These are phyloP conservation scores for Drymodes brunneopygia DNA, from an alignment of 2,113 vertebrate genomes.

Conservation along the genomic window DNA sequence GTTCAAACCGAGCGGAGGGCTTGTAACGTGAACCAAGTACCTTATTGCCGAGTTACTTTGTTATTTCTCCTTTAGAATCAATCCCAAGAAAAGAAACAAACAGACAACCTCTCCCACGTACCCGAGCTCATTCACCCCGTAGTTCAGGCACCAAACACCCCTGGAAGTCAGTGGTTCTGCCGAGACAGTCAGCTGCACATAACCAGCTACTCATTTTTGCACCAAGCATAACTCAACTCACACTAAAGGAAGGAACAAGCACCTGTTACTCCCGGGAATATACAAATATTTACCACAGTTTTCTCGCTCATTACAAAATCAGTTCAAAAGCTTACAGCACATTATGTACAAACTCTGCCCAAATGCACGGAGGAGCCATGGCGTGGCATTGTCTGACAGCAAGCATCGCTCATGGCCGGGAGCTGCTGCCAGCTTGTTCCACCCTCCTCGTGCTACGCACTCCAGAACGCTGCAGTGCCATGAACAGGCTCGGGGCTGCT, in stretches of 20 bases:
- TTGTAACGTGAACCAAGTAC: slow-evolving; percentile 54
- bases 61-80: slow-evolving; percentile 44
- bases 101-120: slow-evolving; percentile 11
- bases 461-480: neutral
- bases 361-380: neutral
- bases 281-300: slow-evolving; percentile 84
- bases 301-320: slow-evolving; percentile 72
- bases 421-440: neutral
- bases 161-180: slow-evolving; percentile 82
- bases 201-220: slow-evolving; percentile 76
- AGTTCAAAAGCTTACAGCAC: slow-evolving; percentile 77
- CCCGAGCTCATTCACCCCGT: slow-evolving; percentile 53
- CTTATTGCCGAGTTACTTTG: slow-evolving; percentile 30
- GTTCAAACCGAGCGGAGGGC: slow-evolving; percentile 30
- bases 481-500: neutral
- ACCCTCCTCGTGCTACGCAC: neutral
- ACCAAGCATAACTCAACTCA: slow-evolving; percentile 67
- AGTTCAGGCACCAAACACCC: slow-evolving; percentile 55
- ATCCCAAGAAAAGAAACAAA: neutral
- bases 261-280: slow-evolving; percentile 76
- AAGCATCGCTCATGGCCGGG: neutral
- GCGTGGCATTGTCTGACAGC: neutral
- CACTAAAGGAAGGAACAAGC: slow-evolving; percentile 61
- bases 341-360: slow-evolving; percentile 78
- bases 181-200: slow-evolving; percentile 80